Base-by-base conservation (phyloP, 2,888 invertebrate genomes). In the Microplitis manilae region DNA sequence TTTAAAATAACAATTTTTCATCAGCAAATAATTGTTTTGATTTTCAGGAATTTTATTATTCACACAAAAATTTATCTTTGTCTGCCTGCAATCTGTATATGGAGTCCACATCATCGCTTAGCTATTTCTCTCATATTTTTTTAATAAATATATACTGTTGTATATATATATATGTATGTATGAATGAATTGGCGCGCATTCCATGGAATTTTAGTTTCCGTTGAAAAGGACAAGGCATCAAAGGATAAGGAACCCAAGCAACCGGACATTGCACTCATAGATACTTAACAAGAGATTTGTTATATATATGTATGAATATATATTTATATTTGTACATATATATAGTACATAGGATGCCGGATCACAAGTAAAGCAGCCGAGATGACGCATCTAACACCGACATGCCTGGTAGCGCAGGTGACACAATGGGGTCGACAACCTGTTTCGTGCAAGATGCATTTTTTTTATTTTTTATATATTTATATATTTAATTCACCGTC, bases 361-460 rank as follows among this genome's bases (percentile, higher is more conserved):
- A 82, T 79, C 75, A 62, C 41, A 68, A 60, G 79, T 50, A 50
- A 50, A 50, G 50, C 50, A 78, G 79, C 68, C 71, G 78, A 78
- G 82, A 82, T 82, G 82, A 82, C 82, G 81, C 82, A 82, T 82
- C 80, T 79, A 65, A 68, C 72, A 71, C 75, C 79, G 81, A 81
- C 79, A 80, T 79, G 82, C 77, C 77, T 80, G 76, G 68, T 74
- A 76, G 75, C 78, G 77, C 81, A 82, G 81, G 81, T 82, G 81
- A 83, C 79, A 84, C 81, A 82, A 83, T 81, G 78, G 79, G 77
- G 74, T 80, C 79, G 77, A 81, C 79, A 74, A 82, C 78, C 81
- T 77, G 77, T 77, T 76, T 76, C 61, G 68, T 73, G 65, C 68
- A 68, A 77, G 39, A 69, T 77, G 68, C 76, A 77, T 77, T 76